Conservation (phyloP, 2,888 invertebrate genomes). For the Oscheius sp. region DNA sequence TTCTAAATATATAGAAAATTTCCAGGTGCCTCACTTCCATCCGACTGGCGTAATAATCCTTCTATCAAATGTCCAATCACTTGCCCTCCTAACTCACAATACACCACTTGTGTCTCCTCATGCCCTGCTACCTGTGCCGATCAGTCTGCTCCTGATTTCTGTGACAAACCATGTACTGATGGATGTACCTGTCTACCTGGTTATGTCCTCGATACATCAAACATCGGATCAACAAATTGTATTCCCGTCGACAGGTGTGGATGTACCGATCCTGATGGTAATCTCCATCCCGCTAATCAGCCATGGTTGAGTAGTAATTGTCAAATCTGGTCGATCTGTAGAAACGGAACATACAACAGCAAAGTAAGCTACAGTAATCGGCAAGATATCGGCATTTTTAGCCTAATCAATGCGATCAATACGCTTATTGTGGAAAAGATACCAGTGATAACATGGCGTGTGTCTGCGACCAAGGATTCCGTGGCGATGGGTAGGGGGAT, state of each 20-base stretch:
- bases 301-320: conserved; percentile 60
- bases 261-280: conserved; percentile 60
- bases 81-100: conserved; percentile 48
- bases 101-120: conserved; percentile 47
- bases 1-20: too few relatives aligned
- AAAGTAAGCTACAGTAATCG: conserved; percentile 30
- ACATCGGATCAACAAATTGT: conserved; percentile 29
- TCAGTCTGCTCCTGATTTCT: conserved; percentile 32
- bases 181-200: conserved; percentile 19
- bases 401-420: conserved; percentile 46
- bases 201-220: conserved; percentile 13
- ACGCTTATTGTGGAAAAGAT: conserved; percentile 43
- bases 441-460: conserved; percentile 38
- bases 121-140: conserved; percentile 61
- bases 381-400: too few relatives aligned
- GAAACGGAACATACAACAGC: conserved; percentile 53
- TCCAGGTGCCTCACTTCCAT: background rate
- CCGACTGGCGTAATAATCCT: conserved; percentile 33
- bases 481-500: conserved; percentile 42
- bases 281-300: conserved; percentile 36
- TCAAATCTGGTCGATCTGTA: conserved; percentile 47
- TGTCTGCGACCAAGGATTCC: conserved; percentile 50
- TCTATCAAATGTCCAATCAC: conserved; percentile 38
- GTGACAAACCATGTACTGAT: conserved; percentile 29
- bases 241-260: conserved; percentile 51